Evolutionary conservation across 2,113 vertebrate species (phyloP), one percentile per base, ranked within the genome.

Genomic region (Leptodactylus fuscus): DNA sequence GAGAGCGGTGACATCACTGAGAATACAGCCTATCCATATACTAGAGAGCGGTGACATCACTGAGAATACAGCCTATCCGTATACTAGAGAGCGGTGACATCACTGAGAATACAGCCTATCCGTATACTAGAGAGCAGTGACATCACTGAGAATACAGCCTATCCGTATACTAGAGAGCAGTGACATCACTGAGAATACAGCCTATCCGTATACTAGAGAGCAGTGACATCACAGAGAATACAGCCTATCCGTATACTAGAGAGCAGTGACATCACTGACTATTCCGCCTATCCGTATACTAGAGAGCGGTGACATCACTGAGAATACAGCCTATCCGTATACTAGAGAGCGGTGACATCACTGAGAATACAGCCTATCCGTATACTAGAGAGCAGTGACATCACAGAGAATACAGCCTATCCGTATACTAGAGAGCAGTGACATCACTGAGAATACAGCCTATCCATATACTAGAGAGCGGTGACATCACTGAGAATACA

Each of bases 191-290:
- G 41, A 44, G 41, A 44, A 44, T 32, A 6, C 24, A 29, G 24
- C 60, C 60, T 65, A 65, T 65, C 27, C 60, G 32, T 65, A n/a
- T 29, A 67, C 29, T 67, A 34, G 29, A 20, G 29, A 67, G 13
- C 62, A 1, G 29, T 34, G 15, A 32, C 16, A 34, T 67, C 62
- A 34, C 15, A 34, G 29, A 67, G 29, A 34, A 34, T 67, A n/a
- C 55, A 60, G 55, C n/a, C 53, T 58, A n/a, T 58, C 53, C 55
- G 27, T 60, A n/a, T n/a, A n/a, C n/a, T n/a, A n/a, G n/a, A n/a
- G n/a, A n/a, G n/a, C n/a, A n/a, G n/a, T n/a, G n/a, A n/a, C n/a
- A n/a, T n/a, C n/a, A n/a, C n/a, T n/a, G n/a, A n/a, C n/a, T n/a
- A n/a, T n/a, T n/a, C n/a, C n/a, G n/a, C 60, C 60, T 65, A 65